phyloP scores from a whole-genome alignment of 2,113 vertebrate genomes.

The Arvicanthis niloticus region DNA sequence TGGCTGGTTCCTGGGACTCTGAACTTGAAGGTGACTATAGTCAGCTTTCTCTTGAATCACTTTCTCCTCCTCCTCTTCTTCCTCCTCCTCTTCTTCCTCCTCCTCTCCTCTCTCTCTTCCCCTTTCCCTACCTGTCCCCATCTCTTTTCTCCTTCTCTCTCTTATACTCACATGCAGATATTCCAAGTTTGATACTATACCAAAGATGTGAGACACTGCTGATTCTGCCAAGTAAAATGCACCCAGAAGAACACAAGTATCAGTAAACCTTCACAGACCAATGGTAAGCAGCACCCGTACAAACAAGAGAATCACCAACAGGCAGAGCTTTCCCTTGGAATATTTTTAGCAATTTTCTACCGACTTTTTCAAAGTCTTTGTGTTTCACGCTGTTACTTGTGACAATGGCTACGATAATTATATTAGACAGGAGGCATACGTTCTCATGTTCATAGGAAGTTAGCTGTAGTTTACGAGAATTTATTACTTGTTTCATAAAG shows the following conservation, averaged over 20 bases:
- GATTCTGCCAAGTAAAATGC: background rate
- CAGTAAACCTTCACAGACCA: background rate
- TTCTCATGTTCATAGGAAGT: background rate
- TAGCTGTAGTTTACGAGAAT: background rate
- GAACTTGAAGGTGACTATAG: background rate
- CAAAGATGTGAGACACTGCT: background rate
- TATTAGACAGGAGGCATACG: background rate
- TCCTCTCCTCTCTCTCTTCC: background rate
- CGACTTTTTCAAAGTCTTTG: background rate
- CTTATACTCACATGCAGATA: background rate
- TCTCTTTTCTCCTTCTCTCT: background rate
- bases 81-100: fast-evolving
- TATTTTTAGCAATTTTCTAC: background rate
- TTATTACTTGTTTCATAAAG: background rate
- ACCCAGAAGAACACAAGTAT: background rate
- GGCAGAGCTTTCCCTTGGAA: too few species aligned
- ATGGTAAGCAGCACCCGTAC: background rate
- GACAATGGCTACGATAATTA: background rate
- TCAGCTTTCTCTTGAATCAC: slow-evolving; percentile 33
- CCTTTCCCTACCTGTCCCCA: too few species aligned
- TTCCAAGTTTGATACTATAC: background rate
- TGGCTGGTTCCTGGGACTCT: background rate
- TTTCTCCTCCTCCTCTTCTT: too few species aligned
- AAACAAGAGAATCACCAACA: background rate
- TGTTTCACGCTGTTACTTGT: background rate